A percentile compares a stretch with the other conserved stretches of the same genome.
phyloP scores from a whole-genome alignment of 53 echinoderm and acorn worm species.

The Astropecten irregularis region DNA sequence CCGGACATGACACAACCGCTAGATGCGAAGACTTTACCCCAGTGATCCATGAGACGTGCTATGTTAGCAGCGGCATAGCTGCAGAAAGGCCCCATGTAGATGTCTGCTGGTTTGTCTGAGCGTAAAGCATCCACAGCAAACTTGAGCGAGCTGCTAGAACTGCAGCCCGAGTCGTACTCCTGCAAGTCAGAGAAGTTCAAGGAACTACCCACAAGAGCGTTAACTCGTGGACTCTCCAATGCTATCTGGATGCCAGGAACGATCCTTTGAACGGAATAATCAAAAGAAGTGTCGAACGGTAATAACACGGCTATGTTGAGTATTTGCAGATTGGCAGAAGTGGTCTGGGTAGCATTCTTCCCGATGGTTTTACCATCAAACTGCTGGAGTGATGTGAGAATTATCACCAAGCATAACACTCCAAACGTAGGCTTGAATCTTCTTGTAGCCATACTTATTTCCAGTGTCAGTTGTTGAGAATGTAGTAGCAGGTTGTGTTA shows the following conservation, averaged over 20 bases:
- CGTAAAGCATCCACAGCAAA: conserved; percentile 18
- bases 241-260: conserved; percentile 25
- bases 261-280: conserved; percentile 1
- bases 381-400: neutral
- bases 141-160: conserved; percentile 1
- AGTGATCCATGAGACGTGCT: conserved; percentile 13
- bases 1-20: neutral
- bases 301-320: conserved; percentile 27
- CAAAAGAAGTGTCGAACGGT: neutral
- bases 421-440: too few relatives aligned
- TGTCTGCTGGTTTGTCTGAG: neutral
- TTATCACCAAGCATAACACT: neutral
- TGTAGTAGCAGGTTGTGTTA: too few relatives aligned
- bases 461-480: too few relatives aligned
- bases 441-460: too few relatives aligned
- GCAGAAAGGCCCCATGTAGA: conserved; percentile 32
- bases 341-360: neutral
- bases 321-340: neutral
- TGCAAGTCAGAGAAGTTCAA: neutral
- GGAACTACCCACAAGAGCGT: neutral
- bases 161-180: conserved; percentile 10
- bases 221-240: neutral
- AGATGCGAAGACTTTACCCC: conserved; percentile 16
- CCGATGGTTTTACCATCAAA: neutral
- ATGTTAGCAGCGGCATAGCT: conserved; percentile 37